Evolutionary conservation across 1,140 invertebrate species (phyloP).

Genomic region (Lasioglossum baleicum): DNA sequence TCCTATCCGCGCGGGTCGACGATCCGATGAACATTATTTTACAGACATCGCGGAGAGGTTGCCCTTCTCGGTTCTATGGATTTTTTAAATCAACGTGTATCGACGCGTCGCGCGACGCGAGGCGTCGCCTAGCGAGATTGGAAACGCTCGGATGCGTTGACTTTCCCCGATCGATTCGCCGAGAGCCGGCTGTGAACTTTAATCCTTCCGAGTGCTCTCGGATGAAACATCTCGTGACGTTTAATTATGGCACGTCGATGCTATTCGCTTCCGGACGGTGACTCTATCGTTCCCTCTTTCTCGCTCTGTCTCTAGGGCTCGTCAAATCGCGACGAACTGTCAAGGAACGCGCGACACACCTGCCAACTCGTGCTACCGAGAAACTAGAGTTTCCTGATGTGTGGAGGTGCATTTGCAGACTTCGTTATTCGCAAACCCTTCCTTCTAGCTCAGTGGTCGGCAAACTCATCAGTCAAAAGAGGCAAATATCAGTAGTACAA

Average conservation of each 20-base stretch:
- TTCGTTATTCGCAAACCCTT: too few relatives aligned
- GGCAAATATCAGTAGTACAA: too few relatives aligned
- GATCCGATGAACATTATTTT: too few relatives aligned
- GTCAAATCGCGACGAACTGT: too few relatives aligned
- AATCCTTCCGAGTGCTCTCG: background rate
- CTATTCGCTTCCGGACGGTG: background rate
- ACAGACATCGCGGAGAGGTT: background rate
- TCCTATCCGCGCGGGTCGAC: too few relatives aligned
- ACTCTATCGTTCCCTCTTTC: background rate
- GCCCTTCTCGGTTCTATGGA: conserved; percentile 1
- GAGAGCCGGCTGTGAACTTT: conserved; percentile 13
- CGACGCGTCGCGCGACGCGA: too few relatives aligned
- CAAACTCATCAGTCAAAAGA: too few relatives aligned
- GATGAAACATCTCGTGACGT: conserved; percentile 20
- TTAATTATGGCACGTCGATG: conserved; percentile 34
- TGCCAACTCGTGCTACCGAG: too few relatives aligned
- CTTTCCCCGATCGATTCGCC: conserved; percentile 19
- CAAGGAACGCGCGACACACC: too few relatives aligned
- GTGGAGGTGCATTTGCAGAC: too few relatives aligned
- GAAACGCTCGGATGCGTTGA: conserved; percentile 15
- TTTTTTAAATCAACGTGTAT: background rate
- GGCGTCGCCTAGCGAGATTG: conserved; percentile 1
- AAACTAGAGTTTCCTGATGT: too few relatives aligned
- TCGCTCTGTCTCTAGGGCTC: background rate
- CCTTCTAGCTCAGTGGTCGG: too few relatives aligned